Conservation (phyloP, 2,888 invertebrate species). For the Chrysodeixis includens region DNA sequence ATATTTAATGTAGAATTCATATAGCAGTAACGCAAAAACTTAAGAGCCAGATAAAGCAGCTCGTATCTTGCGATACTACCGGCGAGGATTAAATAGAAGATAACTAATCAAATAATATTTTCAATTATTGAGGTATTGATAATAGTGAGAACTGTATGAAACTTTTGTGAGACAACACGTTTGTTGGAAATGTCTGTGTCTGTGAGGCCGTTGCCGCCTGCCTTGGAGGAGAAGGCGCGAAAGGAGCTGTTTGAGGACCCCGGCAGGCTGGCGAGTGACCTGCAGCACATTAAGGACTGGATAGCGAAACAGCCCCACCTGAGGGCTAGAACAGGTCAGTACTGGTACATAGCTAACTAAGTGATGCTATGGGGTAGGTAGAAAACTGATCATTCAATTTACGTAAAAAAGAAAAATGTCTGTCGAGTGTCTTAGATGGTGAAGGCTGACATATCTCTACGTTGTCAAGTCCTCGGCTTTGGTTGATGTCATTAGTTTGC, state of each 20-base stretch:
- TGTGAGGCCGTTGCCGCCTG: conserved; percentile 69
- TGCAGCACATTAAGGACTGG: conserved; percentile 88
- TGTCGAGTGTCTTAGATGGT: too few species aligned
- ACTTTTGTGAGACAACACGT: conserved; percentile 31
- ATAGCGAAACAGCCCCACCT: conserved; percentile 88
- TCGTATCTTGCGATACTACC: conserved; percentile 22
- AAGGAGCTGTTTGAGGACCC: conserved; percentile 88
- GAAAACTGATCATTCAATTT: too few species aligned
- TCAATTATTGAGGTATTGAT: conserved; percentile 39
- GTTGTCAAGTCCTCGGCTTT: too few species aligned
- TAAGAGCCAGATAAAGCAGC: conserved; percentile 25
- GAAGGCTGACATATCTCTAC: too few species aligned
- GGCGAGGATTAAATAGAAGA: conserved; percentile 50
- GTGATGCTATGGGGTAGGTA: conserved; percentile 16
- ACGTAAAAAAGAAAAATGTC: too few species aligned
- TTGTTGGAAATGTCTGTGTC: conserved; percentile 66
- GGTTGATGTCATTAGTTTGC: too few species aligned
- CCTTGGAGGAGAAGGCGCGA: conserved; percentile 80
- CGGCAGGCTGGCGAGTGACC: conserved; percentile 78
- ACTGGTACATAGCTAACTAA: not conserved
- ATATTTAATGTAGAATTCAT: too few species aligned
- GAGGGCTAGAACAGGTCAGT: conserved; percentile 71
- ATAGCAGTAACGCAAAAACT: conserved; percentile 7
- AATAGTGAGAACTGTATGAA: conserved; percentile 42
- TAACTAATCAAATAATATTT: conserved; percentile 59